phyloP scores from a whole-genome alignment of 2,797 vertebrate genomes.

The Nyctibius grandis region DNA sequence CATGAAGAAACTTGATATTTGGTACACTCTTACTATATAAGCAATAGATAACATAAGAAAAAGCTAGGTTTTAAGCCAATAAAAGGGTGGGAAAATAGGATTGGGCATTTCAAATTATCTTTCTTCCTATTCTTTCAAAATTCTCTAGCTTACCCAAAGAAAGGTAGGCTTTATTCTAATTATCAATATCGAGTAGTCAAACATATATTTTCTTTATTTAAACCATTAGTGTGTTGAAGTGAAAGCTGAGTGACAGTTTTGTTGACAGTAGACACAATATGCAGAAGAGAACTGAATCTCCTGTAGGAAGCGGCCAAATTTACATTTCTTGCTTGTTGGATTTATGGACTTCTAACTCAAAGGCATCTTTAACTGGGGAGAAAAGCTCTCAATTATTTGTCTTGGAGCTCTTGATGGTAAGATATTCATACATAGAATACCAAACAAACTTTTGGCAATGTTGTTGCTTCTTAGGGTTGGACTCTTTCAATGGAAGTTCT shows the following conservation, averaged over 20 bases:
- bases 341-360: neutral
- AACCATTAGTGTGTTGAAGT: neutral
- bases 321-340: neutral
- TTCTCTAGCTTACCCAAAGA: neutral
- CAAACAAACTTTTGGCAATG: neutral
- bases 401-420: neutral
- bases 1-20: neutral
- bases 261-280: neutral
- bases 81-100: neutral
- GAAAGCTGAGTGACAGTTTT: neutral
- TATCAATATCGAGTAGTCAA: neutral
- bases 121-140: neutral
- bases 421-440: neutral
- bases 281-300: neutral
- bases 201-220: neutral
- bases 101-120: neutral
- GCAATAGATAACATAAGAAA: neutral
- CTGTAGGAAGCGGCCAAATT: neutral
- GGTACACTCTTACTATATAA: neutral
- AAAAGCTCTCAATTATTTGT: neutral
- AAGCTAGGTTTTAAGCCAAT: neutral
- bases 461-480: conserved; percentile 62
- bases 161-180: neutral
- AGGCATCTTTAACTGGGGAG: neutral
- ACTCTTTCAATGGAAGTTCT: conserved; percentile 73